These are phyloP conservation scores for Andrena hattorfiana DNA, from an alignment of 2,888 invertebrate species.

Conservation along the genomic window DNA sequence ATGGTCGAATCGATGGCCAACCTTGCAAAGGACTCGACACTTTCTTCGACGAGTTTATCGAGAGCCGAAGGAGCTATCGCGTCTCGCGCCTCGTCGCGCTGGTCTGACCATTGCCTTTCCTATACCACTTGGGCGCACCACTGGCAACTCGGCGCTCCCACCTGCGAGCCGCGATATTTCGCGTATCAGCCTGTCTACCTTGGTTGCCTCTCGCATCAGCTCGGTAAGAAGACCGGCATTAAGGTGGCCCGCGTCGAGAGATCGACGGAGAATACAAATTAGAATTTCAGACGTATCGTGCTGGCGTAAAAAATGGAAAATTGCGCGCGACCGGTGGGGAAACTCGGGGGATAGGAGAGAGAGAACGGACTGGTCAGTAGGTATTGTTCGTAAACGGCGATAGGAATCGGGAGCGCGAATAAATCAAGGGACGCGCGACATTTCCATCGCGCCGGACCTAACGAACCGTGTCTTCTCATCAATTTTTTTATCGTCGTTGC, in stretches of 20 bases:
- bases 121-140: not conserved
- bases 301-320: too few species aligned
- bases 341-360: not conserved
- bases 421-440: conserved; percentile 39
- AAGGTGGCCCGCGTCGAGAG: too few species aligned
- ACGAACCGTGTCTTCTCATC: conserved; percentile 25
- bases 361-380: not conserved
- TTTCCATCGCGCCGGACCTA: conserved; percentile 30
- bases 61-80: too few species aligned
- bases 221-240: too few species aligned
- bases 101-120: conserved; percentile 27
- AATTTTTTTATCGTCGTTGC: conserved; percentile 1
- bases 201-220: too few species aligned
- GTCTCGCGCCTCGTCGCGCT: conserved; percentile 68
- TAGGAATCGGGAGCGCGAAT: conserved; percentile 19
- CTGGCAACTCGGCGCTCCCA: not conserved
- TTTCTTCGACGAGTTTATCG: too few species aligned
- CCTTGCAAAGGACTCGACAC: too few species aligned
- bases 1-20: too few species aligned
- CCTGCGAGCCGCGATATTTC: not conserved
- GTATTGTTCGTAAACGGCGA: conserved; percentile 17
- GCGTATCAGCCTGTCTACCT: too few species aligned
- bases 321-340: not conserved
- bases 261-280: too few species aligned
- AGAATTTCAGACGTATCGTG: too few species aligned